Percentiles rank a stretch among this genome's conserved stretches.
Conservation (phyloP, 2,113 vertebrate species). For the Dasyprocta punctata region DNA sequence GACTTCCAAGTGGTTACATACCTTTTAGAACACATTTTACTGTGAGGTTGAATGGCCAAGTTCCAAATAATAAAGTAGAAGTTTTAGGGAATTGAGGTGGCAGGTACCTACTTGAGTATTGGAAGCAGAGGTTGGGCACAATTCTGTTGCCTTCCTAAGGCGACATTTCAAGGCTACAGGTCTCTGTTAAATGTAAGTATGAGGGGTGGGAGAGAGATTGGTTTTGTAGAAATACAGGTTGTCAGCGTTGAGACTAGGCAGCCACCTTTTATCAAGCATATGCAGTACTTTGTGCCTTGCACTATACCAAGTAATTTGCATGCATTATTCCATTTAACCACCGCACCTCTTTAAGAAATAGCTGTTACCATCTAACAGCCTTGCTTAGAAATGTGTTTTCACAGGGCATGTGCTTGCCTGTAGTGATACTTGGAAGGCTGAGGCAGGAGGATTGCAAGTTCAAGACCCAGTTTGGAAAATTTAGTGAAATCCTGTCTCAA, state of each 20-base stretch:
- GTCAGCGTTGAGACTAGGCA: neutral
- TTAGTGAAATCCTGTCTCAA: neutral
- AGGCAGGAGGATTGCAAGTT: neutral
- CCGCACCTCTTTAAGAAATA: neutral
- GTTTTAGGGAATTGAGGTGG: neutral
- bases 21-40: neutral
- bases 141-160: neutral
- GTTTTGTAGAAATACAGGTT: neutral
- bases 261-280: conserved; percentile 1
- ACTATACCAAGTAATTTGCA: neutral
- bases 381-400: neutral
- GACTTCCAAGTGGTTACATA: neutral
- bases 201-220: neutral
- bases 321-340: neutral
- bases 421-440: neutral
- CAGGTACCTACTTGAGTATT: neutral
- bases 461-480: neutral
- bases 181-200: neutral
- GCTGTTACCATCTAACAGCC: neutral
- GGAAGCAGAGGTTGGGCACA: neutral
- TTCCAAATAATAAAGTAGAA: neutral
- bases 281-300: neutral
- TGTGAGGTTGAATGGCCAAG: neutral
- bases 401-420: neutral
- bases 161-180: neutral